phyloP scores from a whole-genome alignment of 2,888 invertebrate species.

The Nemotelus pantherinus region DNA sequence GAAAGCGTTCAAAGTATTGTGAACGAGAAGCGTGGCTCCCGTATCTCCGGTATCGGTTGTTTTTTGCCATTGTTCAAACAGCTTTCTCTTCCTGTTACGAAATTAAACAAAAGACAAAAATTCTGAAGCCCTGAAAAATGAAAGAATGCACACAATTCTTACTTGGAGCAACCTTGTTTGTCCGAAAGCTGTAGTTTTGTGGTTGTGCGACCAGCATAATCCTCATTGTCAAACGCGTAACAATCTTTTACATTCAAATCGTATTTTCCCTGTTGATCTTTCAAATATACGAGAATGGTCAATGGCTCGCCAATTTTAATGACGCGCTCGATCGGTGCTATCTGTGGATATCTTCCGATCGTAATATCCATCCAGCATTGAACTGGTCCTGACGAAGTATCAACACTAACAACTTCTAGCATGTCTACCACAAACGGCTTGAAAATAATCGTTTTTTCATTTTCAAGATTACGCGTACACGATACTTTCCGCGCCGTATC shows the following conservation, averaged over 20 bases:
- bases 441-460: conserved; percentile 62
- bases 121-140: conserved; percentile 4
- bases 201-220: conserved; percentile 69
- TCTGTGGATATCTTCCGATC: conserved; percentile 73
- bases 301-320: conserved; percentile 77
- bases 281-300: conserved; percentile 75
- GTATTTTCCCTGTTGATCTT: conserved; percentile 71
- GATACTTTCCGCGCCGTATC: conserved; percentile 74
- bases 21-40: conserved; percentile 73
- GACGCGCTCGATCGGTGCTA: conserved; percentile 70
- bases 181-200: conserved; percentile 74
- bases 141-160: conserved; percentile 55
- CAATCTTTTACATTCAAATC: conserved; percentile 77
- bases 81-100: conserved; percentile 69
- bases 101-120: conserved; percentile 3
- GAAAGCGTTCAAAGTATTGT: conserved; percentile 76
- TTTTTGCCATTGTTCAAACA: conserved; percentile 74
- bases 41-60: conserved; percentile 69
- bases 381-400: conserved; percentile 72
- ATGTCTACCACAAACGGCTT: conserved; percentile 75
- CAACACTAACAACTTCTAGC: conserved; percentile 74
- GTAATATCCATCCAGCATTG: conserved; percentile 81
- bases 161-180: conserved; percentile 74
- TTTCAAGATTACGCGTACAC: conserved; percentile 63
- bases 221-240: conserved; percentile 75